phyloP scores from a whole-genome alignment of 2,888 invertebrate species.

The Augiades crinisus region DNA sequence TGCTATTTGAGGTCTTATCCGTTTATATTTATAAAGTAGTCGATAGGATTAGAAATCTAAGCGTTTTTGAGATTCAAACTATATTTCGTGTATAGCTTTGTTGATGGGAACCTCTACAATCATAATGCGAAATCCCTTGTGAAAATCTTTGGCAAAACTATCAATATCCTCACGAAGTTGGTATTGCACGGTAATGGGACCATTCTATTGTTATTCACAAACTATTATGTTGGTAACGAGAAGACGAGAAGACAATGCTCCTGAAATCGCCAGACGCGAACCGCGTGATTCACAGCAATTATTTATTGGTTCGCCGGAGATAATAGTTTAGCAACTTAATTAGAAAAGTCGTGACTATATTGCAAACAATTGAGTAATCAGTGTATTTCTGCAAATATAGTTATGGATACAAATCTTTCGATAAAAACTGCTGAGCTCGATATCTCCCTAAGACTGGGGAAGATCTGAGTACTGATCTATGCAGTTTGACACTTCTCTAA shows the following conservation, averaged over 20 bases:
- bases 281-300: conserved; percentile 5
- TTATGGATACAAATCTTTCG: no score
- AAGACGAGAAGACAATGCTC: conserved; percentile 11
- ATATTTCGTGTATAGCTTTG: no score
- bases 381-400: no score
- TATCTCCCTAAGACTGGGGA: no score
- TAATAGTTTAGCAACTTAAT: conserved; percentile 3
- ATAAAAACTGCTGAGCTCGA: no score
- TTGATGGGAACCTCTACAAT: not conserved
- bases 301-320: conserved; percentile 1
- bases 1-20: no score
- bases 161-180: not conserved
- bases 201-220: conserved; percentile 11
- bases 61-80: not conserved
- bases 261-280: conserved; percentile 13
- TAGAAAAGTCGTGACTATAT: not conserved
- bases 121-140: not conserved
- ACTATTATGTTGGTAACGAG: conserved; percentile 18
- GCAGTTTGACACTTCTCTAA: no score
- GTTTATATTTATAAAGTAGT: no score
- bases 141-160: not conserved
- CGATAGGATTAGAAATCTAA: not conserved
- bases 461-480: no score
- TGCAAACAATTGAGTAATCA: not conserved
- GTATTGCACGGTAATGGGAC: conserved; percentile 1